Evolutionary conservation across 2,888 invertebrate genomes (phyloP), one percentile per base, ranked within the genome.

Genomic region (Dolichomitus sp.): DNA sequence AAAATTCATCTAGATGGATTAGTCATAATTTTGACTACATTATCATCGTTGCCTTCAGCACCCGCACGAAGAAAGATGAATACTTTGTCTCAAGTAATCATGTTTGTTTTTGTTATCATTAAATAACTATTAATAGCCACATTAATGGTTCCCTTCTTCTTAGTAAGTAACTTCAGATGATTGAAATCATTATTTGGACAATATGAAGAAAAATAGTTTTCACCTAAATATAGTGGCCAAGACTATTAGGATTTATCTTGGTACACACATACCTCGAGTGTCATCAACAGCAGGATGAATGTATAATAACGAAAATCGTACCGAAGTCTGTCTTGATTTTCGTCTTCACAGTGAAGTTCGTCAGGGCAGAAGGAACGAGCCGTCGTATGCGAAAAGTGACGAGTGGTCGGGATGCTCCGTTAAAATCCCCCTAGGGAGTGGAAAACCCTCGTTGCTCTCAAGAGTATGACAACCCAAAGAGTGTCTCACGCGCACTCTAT

Each of bases 371-470:
- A 9, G 9, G 45, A 45, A 14, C 19, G 23, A 50, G 19, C 0
- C 27, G 50, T 14, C 54, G 65, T 9, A 40, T 30, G 17, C 33
- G 63, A 74, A 65, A 65, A 75, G 42, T 40, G 65, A 66, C 54
- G 19, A 73, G 65, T 42, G 45, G 45, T 17, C 54, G 5, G 30
- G 27, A 7, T 45, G 75, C 74, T 54, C 37, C 45, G 59, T 57
- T 61, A 23, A 69, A 66, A 68, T 75, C 42, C 79, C 74, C 72
- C 68, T 23, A 48, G 54, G 75, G 45, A 54, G 19, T 54, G 30
- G 42, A 65, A 42, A 52, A 57, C 59, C 37, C 48, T 68, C 37
- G 12, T 19, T 68, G 30, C 45, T 65, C 63, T 57, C 30, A n/a
- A 45, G 40, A 52, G 54, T 45, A 45, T 52, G 42, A 14, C 37